A percentile compares a stretch with the other conserved stretches of the same genome.
These are phyloP conservation scores for Caradrina clavipalpis DNA, from an alignment of 2,888 invertebrate species.

Conservation along the genomic window DNA sequence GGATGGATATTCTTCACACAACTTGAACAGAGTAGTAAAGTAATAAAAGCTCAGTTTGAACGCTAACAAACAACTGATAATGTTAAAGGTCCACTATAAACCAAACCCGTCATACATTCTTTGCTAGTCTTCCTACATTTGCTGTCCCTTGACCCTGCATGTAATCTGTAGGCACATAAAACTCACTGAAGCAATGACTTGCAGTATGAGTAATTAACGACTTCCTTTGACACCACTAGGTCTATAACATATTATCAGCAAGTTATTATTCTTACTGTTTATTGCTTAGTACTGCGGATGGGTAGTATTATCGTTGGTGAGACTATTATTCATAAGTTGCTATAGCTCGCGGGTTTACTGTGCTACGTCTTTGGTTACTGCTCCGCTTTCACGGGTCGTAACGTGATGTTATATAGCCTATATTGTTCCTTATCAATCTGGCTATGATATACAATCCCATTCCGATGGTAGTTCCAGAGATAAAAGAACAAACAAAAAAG, in stretches of 20 bases:
- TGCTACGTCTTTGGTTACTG: no score
- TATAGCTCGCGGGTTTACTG: no score
- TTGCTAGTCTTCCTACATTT: background rate
- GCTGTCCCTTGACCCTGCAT: background rate
- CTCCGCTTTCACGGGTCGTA: no score
- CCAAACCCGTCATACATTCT: background rate
- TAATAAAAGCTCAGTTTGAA: background rate
- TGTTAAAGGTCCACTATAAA: background rate
- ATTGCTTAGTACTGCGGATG: background rate
- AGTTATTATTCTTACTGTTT: conserved; percentile 27
- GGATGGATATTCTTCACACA: no score
- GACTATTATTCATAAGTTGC: background rate
- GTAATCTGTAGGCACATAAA: background rate
- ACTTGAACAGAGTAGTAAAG: no score
- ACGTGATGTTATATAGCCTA: no score
- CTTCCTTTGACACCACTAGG: conserved; percentile 35
- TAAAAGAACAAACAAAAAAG: no score
- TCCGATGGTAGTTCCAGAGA: no score
- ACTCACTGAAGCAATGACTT: conserved; percentile 8
- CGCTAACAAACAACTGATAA: background rate
- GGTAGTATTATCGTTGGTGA: background rate
- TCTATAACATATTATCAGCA: conserved; percentile 23
- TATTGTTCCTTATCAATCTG: no score
- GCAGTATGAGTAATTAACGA: conserved; percentile 23
- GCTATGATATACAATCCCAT: no score